Percentiles rank a stretch among this genome's conserved stretches.
phyloP scores from a whole-genome alignment of 2,797 vertebrate genomes.

The Enteromius treurensis region DNA sequence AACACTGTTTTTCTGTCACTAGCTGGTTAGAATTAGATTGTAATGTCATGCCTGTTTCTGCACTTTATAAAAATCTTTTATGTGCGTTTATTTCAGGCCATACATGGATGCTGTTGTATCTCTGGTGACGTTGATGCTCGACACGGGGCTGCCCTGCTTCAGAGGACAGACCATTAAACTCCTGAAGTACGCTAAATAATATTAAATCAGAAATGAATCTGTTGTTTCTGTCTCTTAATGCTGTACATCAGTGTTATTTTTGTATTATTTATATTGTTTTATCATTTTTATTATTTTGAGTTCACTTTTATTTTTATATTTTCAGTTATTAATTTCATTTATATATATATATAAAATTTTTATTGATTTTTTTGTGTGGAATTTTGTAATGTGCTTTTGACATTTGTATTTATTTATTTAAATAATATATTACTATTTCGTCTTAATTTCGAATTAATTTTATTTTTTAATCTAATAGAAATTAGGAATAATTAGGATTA shows the following conservation, averaged over 20 bases:
- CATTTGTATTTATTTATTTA: neutral
- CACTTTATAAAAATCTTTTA: neutral
- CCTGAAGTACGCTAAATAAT: constrained; percentile 84
- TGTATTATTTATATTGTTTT: neutral
- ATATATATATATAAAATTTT: neutral
- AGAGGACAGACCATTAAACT: constrained; percentile 98
- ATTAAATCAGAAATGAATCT: neutral
- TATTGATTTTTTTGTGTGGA: neutral
- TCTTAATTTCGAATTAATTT: too few species aligned
- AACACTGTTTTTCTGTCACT: neutral
- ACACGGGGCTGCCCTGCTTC: constrained; percentile 96
- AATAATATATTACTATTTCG: too few species aligned
- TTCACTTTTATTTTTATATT: neutral
- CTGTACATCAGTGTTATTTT: neutral
- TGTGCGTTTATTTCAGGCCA: constrained; percentile 74
- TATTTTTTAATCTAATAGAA: too few species aligned
- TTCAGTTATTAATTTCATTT: neutral
- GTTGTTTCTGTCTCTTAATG: neutral
- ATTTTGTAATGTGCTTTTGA: neutral
- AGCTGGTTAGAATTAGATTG: neutral
- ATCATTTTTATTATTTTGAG: neutral
- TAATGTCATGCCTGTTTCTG: neutral
- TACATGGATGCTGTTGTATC: constrained; percentile 99
- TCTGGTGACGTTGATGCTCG: constrained; percentile 94
- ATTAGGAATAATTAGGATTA: too few species aligned